Percentiles rank a stretch among this genome's conserved stretches.
phyloP scores from a whole-genome alignment of 2,113 vertebrate species.

The Rhinoptilus africanus region DNA sequence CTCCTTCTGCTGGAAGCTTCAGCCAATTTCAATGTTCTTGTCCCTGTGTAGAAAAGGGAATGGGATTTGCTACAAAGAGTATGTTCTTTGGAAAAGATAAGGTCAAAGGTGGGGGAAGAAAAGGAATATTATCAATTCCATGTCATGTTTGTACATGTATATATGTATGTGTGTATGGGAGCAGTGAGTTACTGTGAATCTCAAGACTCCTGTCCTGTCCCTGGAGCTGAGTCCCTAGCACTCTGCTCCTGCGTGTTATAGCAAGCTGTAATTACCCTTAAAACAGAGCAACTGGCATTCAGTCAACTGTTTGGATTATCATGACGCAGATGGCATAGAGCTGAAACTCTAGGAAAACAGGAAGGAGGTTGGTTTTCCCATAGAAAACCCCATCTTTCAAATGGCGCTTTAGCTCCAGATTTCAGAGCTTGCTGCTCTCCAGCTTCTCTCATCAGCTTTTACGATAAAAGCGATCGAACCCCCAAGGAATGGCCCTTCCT shows the following conservation, averaged over 20 bases:
- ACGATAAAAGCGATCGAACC: accelerated
- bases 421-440: background rate
- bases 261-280: background rate
- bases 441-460: background rate
- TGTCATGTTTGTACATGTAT: no score
- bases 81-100: no score
- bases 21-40: accelerated
- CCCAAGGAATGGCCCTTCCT: background rate
- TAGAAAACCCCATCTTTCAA: background rate
- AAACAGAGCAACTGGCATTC: background rate
- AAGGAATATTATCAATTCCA: background rate
- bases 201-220: accelerated
- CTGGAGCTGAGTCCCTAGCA: background rate
- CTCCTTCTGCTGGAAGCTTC: accelerated
- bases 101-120: no score
- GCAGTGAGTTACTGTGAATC: background rate
- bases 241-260: accelerated
- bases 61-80: background rate
- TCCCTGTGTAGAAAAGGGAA: background rate
- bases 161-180: background rate
- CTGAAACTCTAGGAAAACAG: background rate
- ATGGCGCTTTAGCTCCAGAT: background rate
- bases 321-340: background rate
- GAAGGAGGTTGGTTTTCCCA: background rate
- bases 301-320: background rate